Conservation (phyloP, 2,113 vertebrate species). For the Rhinichthys klamathensis region DNA sequence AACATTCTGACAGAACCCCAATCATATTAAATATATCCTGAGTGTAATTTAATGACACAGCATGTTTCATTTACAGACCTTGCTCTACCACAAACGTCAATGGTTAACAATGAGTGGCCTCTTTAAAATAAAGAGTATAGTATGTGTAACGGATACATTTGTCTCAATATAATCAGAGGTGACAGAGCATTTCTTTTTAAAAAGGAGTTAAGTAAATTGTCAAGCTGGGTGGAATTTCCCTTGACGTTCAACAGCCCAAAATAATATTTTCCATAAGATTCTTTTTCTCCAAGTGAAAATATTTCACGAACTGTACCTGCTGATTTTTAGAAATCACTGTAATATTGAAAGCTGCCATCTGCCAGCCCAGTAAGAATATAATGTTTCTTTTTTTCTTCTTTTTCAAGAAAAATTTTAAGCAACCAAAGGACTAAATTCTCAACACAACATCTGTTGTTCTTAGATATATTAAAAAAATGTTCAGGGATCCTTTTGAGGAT, state of each 20-base stretch:
- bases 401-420: slow-evolving; percentile 12
- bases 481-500: slow-evolving; percentile 40
- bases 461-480: slow-evolving; percentile 30
- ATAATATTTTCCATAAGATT: slow-evolving; percentile 80
- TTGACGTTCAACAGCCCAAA: slow-evolving; percentile 72
- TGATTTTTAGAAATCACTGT: slow-evolving; percentile 67
- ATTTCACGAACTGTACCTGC: slow-evolving; percentile 66
- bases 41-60: slow-evolving; percentile 31
- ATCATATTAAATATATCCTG: slow-evolving; percentile 41
- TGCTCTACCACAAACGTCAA: slow-evolving; percentile 23
- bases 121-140: slow-evolving; percentile 64
- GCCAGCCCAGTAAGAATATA: slow-evolving; percentile 47
- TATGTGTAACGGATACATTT: slow-evolving; percentile 73
- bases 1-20: background rate
- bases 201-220: slow-evolving; percentile 77
- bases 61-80: slow-evolving; percentile 37
- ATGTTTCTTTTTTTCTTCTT: slow-evolving; percentile 56
- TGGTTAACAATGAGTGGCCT: slow-evolving; percentile 56
- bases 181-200: slow-evolving; percentile 72
- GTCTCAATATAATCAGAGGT: slow-evolving; percentile 77
- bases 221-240: slow-evolving; percentile 78
- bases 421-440: slow-evolving; percentile 48
- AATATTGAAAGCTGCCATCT: slow-evolving; percentile 70
- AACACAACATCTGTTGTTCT: slow-evolving; percentile 58
- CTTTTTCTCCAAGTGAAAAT: slow-evolving; percentile 69